These are phyloP conservation scores for Hippocampus guttulatus DNA, from an alignment of 2,113 vertebrate genomes.

Conservation along the genomic window DNA sequence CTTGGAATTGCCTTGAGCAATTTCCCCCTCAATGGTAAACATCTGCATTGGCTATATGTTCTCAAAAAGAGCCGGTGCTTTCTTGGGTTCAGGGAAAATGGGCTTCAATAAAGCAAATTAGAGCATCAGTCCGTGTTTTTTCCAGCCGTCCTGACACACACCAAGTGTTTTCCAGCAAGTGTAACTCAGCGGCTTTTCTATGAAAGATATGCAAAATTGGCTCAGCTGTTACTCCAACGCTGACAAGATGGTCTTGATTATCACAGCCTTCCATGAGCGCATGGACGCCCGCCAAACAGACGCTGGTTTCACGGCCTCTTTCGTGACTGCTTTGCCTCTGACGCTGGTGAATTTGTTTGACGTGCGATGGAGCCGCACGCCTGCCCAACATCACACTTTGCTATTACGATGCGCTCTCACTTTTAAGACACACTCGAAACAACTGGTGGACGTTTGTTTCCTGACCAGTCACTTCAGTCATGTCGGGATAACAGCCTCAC, in stretches of 20 bases:
- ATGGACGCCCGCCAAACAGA: slow-evolving; percentile 7
- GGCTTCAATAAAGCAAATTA: slow-evolving; percentile 22
- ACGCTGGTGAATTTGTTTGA: not conserved
- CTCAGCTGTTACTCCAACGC: slow-evolving; percentile 19
- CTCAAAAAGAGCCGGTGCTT: slow-evolving; percentile 7
- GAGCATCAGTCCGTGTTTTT: slow-evolving; percentile 9
- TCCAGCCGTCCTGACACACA: slow-evolving; percentile 7
- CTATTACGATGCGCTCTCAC: not conserved
- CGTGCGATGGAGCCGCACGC: not conserved
- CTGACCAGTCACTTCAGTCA: not conserved
- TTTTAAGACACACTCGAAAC: not conserved
- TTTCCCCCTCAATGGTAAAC: slow-evolving; percentile 29
- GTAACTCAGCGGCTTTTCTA: slow-evolving; percentile 23
- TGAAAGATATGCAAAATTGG: slow-evolving; percentile 19
- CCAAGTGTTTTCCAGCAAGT: slow-evolving; percentile 21
- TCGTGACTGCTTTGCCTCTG: not conserved
- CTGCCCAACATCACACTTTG: not conserved
- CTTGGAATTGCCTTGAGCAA: slow-evolving; percentile 7
- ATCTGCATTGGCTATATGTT: slow-evolving; percentile 14
- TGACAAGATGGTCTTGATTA: slow-evolving; percentile 17
- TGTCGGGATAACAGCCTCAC: not conserved
- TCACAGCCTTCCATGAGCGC: slow-evolving; percentile 13
- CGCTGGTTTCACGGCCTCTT: slow-evolving; percentile 1
- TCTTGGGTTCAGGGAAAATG: slow-evolving; percentile 1
- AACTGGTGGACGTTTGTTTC: not conserved